Base-by-base conservation (phyloP, 2,113 vertebrate genomes). In the Rallus limicola region DNA sequence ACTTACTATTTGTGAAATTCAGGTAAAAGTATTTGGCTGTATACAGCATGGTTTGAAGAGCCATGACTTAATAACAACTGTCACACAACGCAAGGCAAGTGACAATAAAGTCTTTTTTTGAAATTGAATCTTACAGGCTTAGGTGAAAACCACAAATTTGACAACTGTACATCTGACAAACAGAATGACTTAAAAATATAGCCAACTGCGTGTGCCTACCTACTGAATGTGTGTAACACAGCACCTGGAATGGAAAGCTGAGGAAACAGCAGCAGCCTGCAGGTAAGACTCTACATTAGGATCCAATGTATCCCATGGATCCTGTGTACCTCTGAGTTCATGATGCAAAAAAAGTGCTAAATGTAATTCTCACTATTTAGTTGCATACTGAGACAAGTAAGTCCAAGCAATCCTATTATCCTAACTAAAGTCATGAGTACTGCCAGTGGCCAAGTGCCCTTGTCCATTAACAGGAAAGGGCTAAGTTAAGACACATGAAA, bases 301-400 rank as follows among this genome's bases (percentile, higher is more conserved):
- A 20, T 20, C 44, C 40, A 25, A n/a, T 1, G 8, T 11, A 21
- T 21, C 10, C 21, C 46, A 48, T 48, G 36, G 36, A 48, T 23
- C 11, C 48, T 48, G 21, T 48, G 21, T 48, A 23, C 48, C 48
- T 48, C 48, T 12, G 21, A 23, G 34, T 56, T 25, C 33, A 19
- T 0, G 4, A 56, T 11, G 15, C 8, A n/a, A 63, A 75, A 33
- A 21, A 63, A 23, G 25, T 3, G 4, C 5, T 42, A 29, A 25
- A 26, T 21, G 14, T 1, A 84, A 42, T 48, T 72, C 9, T 65
- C 13, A 7, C 8, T 53, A 7, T 31, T 74, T 16, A 50, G 40
- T 56, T 83, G 33, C 11, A 33, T 34, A 21, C 19, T 72, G 83
- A 72, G 25, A 87, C 15, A 28, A 36, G 2, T 4, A 40, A 72